Evolutionary conservation across 2,113 vertebrate genomes (phyloP).

Genomic region (Mystacornis crossleyi): DNA sequence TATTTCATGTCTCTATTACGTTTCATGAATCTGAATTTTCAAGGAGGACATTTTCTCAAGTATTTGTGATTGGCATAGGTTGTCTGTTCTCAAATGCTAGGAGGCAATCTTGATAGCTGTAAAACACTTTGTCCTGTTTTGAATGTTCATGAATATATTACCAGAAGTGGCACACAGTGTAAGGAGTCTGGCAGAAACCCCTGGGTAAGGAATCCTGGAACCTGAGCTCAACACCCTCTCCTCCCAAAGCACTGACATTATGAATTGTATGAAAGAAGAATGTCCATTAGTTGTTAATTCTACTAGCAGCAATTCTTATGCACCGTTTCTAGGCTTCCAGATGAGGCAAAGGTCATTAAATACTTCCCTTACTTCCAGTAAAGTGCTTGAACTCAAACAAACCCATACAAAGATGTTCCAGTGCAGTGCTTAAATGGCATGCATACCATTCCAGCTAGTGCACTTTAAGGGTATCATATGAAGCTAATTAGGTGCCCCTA

Average conservation of each 20-base stretch:
- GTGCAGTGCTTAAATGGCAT: background rate
- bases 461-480: slow-evolving; percentile 24
- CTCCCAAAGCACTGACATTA: background rate
- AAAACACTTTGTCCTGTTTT: background rate
- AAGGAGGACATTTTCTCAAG: background rate
- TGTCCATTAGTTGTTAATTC: background rate
- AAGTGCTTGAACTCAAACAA: background rate
- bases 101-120: background rate
- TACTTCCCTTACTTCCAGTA: background rate
- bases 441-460: background rate
- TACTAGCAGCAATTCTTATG: background rate
- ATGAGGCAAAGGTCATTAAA: slow-evolving; percentile 16
- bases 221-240: background rate
- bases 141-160: background rate
- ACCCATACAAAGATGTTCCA: slow-evolving; percentile 9
- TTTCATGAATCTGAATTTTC: background rate
- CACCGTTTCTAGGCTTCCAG: background rate
- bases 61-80: background rate
- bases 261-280: background rate
- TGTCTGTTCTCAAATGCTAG: background rate
- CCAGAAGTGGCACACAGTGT: background rate
- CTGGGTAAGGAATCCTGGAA: background rate
- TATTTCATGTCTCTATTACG: background rate
- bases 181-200: background rate
- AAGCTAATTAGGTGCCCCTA: background rate